phyloP scores from a whole-genome alignment of 1,140 invertebrate species.

The Maniola jurtina region DNA sequence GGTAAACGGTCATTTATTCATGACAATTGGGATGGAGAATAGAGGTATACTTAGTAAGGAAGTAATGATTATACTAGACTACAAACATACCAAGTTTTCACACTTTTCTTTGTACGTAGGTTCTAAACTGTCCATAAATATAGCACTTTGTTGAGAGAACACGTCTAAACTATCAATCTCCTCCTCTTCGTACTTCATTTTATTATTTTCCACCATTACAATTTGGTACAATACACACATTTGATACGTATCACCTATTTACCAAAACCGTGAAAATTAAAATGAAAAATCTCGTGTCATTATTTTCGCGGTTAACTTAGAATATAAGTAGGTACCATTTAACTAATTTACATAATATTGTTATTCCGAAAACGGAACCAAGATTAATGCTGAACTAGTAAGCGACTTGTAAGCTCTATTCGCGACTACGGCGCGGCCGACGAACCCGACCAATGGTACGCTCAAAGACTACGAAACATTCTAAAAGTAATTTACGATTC shows the following conservation, averaged over 20 bases:
- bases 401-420: slow-evolving; percentile 27
- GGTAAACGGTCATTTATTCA: too few relatives aligned
- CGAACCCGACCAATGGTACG: slow-evolving; percentile 70
- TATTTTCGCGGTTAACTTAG: neutral
- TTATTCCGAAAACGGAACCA: slow-evolving; percentile 18
- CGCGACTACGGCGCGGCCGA: slow-evolving; percentile 54
- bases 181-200: slow-evolving; percentile 56
- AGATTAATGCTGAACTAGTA: slow-evolving; percentile 11
- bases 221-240: slow-evolving; percentile 8
- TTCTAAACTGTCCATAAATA: slow-evolving; percentile 67
- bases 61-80: neutral
- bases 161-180: slow-evolving; percentile 67
- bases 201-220: slow-evolving; percentile 61
- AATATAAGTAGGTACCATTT: neutral
- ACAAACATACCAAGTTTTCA: slow-evolving; percentile 44
- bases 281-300: neutral
- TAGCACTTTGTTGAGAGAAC: slow-evolving; percentile 47
- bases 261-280: neutral
- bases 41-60: too few relatives aligned
- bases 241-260: neutral
- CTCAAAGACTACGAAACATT: slow-evolving; percentile 63
- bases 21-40: too few relatives aligned
- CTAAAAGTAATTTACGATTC: slow-evolving; percentile 56
- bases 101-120: slow-evolving; percentile 56
- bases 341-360: slow-evolving; percentile 5